These are phyloP conservation scores for Thecocarcelia acutangulata DNA, from an alignment of 2,888 invertebrate genomes.

Conservation along the genomic window DNA sequence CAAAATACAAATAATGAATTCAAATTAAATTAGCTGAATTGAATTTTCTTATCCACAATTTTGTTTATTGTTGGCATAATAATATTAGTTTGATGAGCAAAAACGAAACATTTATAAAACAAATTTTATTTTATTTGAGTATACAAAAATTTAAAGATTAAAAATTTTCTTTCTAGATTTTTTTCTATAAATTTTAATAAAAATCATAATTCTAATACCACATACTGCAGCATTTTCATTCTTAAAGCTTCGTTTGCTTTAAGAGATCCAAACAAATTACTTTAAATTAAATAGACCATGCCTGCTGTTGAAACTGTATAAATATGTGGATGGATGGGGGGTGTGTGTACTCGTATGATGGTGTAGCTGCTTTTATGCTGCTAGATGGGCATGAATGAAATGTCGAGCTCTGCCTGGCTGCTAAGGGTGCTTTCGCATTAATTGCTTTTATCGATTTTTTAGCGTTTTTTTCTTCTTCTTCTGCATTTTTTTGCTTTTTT, in stretches of 20 bases:
- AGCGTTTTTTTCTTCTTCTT: conserved; percentile 22
- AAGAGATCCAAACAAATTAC: conserved; percentile 19
- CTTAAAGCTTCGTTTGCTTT: conserved; percentile 14
- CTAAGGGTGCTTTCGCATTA: conserved; percentile 64
- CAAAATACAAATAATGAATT: too few species aligned
- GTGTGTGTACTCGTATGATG: neutral
- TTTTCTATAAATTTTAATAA: too few species aligned
- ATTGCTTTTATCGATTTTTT: conserved; percentile 61
- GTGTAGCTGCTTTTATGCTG: conserved; percentile 11
- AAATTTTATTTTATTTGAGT: too few species aligned
- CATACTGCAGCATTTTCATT: neutral
- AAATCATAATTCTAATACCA: too few species aligned
- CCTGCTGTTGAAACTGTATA: conserved; percentile 3
- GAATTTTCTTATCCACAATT: too few species aligned
- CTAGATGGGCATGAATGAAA: conserved; percentile 45
- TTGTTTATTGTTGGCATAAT: too few species aligned
- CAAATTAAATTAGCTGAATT: too few species aligned
- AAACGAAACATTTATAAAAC: too few species aligned
- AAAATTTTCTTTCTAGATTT: too few species aligned
- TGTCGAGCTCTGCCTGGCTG: conserved; percentile 53
- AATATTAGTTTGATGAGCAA: too few species aligned
- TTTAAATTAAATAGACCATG: conserved; percentile 26
- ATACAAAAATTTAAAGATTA: too few species aligned
- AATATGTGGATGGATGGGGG: neutral
- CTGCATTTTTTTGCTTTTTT: conserved; percentile 31